A percentile compares a stretch with the other conserved stretches of the same genome.
phyloP scores from a whole-genome alignment of 2,113 vertebrate species.

The Melozone crissalis region DNA sequence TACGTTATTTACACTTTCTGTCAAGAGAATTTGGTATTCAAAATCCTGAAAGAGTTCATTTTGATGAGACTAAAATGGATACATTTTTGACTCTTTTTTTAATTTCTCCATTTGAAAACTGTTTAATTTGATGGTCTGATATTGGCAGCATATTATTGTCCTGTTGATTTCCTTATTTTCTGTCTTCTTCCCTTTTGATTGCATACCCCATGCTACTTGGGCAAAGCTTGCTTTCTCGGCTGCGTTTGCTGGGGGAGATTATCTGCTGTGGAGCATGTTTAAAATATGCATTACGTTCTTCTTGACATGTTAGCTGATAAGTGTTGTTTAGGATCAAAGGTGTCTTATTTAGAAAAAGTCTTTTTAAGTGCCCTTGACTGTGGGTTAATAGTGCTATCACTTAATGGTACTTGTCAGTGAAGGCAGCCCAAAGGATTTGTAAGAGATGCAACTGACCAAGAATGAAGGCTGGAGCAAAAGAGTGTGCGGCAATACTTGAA shows the following conservation, averaged over 20 bases:
- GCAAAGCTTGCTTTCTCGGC: not conserved
- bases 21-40: not conserved
- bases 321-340: slow-evolving; percentile 36
- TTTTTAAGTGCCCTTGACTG: slow-evolving; percentile 31
- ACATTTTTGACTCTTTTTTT: not conserved
- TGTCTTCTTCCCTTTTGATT: not conserved
- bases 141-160: not conserved
- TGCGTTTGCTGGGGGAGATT: not conserved
- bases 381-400: slow-evolving; percentile 31
- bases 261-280: not conserved
- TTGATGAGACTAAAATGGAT: not conserved
- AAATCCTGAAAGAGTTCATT: not conserved
- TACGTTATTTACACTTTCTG: not conserved
- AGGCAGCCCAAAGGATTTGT: not conserved
- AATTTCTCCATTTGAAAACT: not conserved
- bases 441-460: not conserved
- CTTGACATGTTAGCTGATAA: slow-evolving; percentile 8
- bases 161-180: not conserved
- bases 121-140: not conserved
- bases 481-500: not conserved
- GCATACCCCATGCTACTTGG: not conserved
- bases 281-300: slow-evolving; percentile 8
- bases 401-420: slow-evolving; percentile 11
- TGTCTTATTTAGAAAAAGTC: slow-evolving; percentile 22
- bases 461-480: slow-evolving; percentile 28